These are phyloP conservation scores for Epirrhoe alternata DNA, from an alignment of 2,888 invertebrate species.

Conservation along the genomic window DNA sequence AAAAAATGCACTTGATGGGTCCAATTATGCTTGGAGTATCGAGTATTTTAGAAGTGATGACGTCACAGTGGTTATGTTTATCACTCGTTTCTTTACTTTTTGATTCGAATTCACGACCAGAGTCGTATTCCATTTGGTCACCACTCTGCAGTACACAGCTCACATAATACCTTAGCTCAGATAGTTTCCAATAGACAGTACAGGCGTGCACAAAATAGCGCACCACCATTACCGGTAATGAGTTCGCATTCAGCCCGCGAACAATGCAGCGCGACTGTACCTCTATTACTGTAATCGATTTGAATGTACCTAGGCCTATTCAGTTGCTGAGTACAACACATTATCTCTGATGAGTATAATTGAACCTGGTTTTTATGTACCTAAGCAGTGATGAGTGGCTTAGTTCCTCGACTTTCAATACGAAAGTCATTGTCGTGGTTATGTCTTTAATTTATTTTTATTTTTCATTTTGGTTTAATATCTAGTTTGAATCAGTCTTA, in stretches of 20 bases:
- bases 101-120: not conserved
- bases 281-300: conserved; percentile 34
- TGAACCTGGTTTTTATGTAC: not conserved
- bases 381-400: no score
- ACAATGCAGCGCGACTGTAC: conserved; percentile 37
- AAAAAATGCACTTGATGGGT: no score
- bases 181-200: conserved; percentile 30
- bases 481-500: no score
- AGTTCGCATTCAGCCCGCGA: conserved; percentile 39
- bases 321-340: conserved; percentile 11
- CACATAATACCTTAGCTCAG: conserved; percentile 8
- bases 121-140: not conserved
- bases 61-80: no score
- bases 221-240: conserved; percentile 43
- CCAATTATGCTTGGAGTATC: no score
- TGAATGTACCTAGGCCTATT: conserved; percentile 25
- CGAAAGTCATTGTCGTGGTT: no score
- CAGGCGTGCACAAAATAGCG: conserved; percentile 36
- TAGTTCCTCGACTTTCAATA: no score
- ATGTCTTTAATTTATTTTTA: no score
- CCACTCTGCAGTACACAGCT: not conserved
- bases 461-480: no score
- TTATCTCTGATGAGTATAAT: conserved; percentile 9
- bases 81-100: no score
- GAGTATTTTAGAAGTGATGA: no score